Conservation (phyloP, 1,140 invertebrate species). For the Brachionus manjavacas region DNA sequence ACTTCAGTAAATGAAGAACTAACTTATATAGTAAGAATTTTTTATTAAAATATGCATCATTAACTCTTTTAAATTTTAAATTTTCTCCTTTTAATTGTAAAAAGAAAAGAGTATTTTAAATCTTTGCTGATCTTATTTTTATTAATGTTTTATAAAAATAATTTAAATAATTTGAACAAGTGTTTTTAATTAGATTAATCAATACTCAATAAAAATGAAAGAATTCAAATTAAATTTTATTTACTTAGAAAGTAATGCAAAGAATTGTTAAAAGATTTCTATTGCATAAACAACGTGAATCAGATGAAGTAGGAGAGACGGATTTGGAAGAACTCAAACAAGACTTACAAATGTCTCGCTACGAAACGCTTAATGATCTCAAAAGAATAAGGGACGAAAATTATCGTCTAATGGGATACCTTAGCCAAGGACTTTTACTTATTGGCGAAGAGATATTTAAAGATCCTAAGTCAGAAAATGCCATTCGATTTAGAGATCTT, state of each 20-base stretch:
- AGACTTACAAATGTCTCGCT: conserved; percentile 42
- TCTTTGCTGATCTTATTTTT: too few relatives aligned
- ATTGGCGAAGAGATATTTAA: conserved; percentile 38
- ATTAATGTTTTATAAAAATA: too few relatives aligned
- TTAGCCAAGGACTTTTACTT: not conserved
- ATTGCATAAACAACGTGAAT: conserved; percentile 41
- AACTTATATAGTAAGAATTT: conserved; percentile 23
- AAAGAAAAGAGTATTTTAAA: too few relatives aligned
- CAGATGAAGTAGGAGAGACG: conserved; percentile 2
- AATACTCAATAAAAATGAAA: not conserved
- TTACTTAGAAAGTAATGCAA: conserved; percentile 42
- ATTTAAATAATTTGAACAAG: too few relatives aligned
- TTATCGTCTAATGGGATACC: not conserved
- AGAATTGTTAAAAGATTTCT: conserved; percentile 40
- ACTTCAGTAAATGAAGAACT: conserved; percentile 19
- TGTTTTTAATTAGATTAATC: not conserved
- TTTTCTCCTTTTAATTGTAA: too few relatives aligned
- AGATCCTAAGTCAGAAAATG: conserved; percentile 8
- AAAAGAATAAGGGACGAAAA: conserved; percentile 37
- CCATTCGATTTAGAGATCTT: not conserved
- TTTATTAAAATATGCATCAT: too few relatives aligned
- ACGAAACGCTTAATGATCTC: conserved; percentile 35
- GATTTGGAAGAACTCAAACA: conserved; percentile 42
- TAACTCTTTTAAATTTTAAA: too few relatives aligned
- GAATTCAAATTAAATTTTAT: not conserved